Base-by-base conservation (phyloP, 2,113 vertebrate species). In the Cyrtonyx montezumae region DNA sequence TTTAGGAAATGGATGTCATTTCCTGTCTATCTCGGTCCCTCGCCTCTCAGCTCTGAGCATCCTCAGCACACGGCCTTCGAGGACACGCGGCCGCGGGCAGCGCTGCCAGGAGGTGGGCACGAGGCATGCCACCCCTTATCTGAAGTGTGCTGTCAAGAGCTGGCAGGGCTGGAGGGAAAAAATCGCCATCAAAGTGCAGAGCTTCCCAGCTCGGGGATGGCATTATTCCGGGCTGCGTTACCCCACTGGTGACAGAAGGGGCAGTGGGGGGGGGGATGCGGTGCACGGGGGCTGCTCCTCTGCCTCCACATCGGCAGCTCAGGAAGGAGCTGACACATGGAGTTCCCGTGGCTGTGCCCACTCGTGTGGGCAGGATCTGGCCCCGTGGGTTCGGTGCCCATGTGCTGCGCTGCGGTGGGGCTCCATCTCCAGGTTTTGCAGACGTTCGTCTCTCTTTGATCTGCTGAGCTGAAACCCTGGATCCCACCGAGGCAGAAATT, bases 401-500 rank as follows among this genome's bases (percentile, higher is more conserved):
- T 63, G 69, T 36, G 63, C 1, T 66, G 84, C 51, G 91, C 73
- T 86, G 79, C 2, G 0, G 58, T 61, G n/a, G 79, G 34, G 79
- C 85, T 96, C 92, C 96, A 88, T 79, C 69, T 96, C 95, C 96
- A 94, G 93, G 90, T 90, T 96, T 96, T 96, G 84, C 91, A 88
- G 68, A 46, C 0, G 36, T 62, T 92, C 11, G 9, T 43, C 22
- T 83, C 66, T 84, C 84, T 92, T 87, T 1, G 5, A 70, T 58
- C 80, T 94, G 89, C 96, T 90, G 91, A 85, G 65, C 71, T 0
- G 5, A 96, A 95, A 91, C 59, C 65, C 94, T 94, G 95, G 94
- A 95, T 92, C 91, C 87, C 58, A 78, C 82, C 65, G 82, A 94
- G 82, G 28, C 79, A 91, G 76, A 91, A 95, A 90, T 65, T 91